Percentiles rank a stretch among this genome's conserved stretches.
These are phyloP conservation scores for Hyles vespertilio DNA, from an alignment of 1,140 invertebrate genomes.

Conservation along the genomic window DNA sequence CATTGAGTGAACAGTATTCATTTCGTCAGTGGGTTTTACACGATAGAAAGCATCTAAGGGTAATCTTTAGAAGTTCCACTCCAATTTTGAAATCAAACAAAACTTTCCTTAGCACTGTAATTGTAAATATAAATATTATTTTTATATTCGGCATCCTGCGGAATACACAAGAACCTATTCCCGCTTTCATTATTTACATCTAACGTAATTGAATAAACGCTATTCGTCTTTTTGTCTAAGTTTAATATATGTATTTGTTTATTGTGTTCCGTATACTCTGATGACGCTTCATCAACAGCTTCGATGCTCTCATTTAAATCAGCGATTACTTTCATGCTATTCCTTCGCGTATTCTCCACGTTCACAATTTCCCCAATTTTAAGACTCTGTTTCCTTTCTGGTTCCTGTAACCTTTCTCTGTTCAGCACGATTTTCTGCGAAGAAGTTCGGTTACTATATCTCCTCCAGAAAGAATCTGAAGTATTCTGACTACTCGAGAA, in stretches of 20 bases:
- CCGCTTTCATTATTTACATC: conserved; percentile 58
- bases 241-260: conserved; percentile 72
- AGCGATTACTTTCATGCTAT: conserved; percentile 71
- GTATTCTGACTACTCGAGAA: conserved; percentile 73
- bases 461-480: conserved; percentile 71
- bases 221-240: conserved; percentile 68
- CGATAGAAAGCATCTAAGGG: too few species aligned
- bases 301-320: conserved; percentile 48
- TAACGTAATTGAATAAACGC: conserved; percentile 67
- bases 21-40: too few species aligned
- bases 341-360: conserved; percentile 68
- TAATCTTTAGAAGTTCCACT: too few species aligned
- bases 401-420: conserved; percentile 57
- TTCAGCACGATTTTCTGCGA: conserved; percentile 64
- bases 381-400: conserved; percentile 48
- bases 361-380: conserved; percentile 71
- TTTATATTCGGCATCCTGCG: conserved; percentile 45
- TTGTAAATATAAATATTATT: conserved; percentile 73
- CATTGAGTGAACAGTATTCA: too few species aligned
- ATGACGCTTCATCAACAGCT: too few species aligned
- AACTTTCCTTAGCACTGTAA: conserved; percentile 70
- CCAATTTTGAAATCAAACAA: conserved; percentile 38
- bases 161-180: conserved; percentile 60
- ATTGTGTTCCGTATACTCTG: conserved; percentile 35
- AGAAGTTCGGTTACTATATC: conserved; percentile 69